These are phyloP conservation scores for Cyrtonyx montezumae DNA, from an alignment of 2,113 vertebrate genomes.

Conservation along the genomic window DNA sequence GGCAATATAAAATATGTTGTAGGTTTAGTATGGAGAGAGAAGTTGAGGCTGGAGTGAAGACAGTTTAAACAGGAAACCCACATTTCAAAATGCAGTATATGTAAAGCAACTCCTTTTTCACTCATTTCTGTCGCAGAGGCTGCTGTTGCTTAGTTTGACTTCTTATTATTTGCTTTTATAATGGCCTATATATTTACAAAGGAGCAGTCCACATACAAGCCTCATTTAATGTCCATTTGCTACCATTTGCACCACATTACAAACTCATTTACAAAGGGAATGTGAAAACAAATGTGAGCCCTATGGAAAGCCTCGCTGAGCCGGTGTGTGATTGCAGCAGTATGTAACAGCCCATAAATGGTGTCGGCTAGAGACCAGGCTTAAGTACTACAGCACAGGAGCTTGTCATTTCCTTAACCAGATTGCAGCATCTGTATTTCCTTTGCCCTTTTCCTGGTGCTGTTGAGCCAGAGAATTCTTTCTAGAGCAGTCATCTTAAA, in stretches of 20 bases:
- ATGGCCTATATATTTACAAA: constrained; percentile 52
- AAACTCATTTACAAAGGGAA: constrained; percentile 61
- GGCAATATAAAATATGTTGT: constrained; percentile 63
- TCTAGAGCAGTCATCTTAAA: constrained; percentile 68
- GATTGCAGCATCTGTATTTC: constrained; percentile 57
- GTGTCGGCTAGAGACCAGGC: constrained; percentile 16
- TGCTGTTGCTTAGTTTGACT: constrained; percentile 23
- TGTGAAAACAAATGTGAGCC: constrained; percentile 60
- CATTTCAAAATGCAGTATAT: constrained; percentile 36
- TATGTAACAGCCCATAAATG: constrained; percentile 64
- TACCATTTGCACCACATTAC: constrained; percentile 71
- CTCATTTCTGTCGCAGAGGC: neutral
- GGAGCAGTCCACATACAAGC: constrained; percentile 38
- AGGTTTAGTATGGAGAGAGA: constrained; percentile 52
- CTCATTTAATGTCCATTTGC: constrained; percentile 68
- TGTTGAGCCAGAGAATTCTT: constrained; percentile 59
- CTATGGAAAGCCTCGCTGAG: constrained; percentile 47
- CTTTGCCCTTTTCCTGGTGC: constrained; percentile 42
- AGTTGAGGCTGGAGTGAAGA: constrained; percentile 51
- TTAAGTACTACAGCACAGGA: constrained; percentile 40
- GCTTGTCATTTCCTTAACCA: constrained; percentile 49
- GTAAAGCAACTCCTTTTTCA: constrained; percentile 25
- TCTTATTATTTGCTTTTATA: constrained; percentile 61
- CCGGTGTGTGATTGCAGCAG: constrained; percentile 23
- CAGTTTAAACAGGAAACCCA: constrained; percentile 64